phyloP scores from a whole-genome alignment of 2,113 vertebrate species.

The Chinchilla lanigera region DNA sequence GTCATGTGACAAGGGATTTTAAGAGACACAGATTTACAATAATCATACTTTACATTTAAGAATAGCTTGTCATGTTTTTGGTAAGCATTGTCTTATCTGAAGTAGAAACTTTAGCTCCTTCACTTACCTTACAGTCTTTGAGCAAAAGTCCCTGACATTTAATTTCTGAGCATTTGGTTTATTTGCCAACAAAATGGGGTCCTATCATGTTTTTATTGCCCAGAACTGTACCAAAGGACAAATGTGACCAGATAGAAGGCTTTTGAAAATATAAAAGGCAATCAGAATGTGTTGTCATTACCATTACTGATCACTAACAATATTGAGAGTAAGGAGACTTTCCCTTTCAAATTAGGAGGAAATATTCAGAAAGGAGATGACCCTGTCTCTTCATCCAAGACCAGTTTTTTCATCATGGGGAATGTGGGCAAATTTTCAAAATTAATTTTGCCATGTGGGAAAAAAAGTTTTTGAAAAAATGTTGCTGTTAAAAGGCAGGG shows the following conservation, averaged over 20 bases:
- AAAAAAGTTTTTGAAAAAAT: conserved; percentile 3
- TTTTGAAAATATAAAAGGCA: conserved; percentile 18
- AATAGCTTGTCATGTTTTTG: neutral
- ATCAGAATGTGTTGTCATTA: neutral
- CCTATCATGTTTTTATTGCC: conserved; percentile 49
- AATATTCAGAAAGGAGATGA: neutral
- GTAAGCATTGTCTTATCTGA: neutral
- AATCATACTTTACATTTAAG: neutral
- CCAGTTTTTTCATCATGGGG: neutral
- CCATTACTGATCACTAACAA: neutral
- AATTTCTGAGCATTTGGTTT: neutral
- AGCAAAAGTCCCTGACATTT: conserved; percentile 14
- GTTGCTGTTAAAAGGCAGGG: neutral
- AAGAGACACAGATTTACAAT: neutral
- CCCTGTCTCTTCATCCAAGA: neutral
- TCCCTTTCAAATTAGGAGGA: neutral
- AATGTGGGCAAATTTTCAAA: neutral
- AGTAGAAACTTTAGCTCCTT: neutral
- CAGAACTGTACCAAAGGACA: conserved; percentile 46
- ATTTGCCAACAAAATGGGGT: conserved; percentile 22
- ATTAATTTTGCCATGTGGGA: neutral
- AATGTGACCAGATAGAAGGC: neutral
- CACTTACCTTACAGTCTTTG: conserved; percentile 52
- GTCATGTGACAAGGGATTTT: conserved; percentile 62
- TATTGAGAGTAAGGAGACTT: neutral